Evolutionary conservation across 1,140 invertebrate species (phyloP).

Genomic region (Sitobion miscanthi): DNA sequence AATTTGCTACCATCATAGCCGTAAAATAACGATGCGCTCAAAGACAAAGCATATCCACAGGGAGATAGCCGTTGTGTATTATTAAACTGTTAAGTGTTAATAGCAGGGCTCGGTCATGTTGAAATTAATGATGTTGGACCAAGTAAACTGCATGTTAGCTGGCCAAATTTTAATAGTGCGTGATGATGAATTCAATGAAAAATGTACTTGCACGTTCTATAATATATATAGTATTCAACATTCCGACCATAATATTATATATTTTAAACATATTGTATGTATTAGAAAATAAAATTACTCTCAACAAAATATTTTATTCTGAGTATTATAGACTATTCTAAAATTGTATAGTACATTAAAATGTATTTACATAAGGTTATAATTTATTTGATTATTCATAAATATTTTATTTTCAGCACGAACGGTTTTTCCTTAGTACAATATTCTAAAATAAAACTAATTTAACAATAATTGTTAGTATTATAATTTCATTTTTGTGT

Average conservation of each 20-base stretch:
- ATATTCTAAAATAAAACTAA: neutral
- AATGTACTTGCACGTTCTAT: neutral
- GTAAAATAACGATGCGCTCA: neutral
- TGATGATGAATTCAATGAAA: constrained; percentile 11
- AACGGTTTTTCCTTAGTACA: neutral
- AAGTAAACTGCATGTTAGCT: neutral
- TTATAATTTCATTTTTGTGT: neutral
- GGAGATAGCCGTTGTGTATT: neutral
- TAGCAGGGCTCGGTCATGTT: neutral
- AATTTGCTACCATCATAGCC: neutral
- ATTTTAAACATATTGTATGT: neutral
- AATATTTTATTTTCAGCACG: neutral
- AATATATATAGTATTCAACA: neutral
- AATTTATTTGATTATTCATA: neutral
- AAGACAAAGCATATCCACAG: constrained; percentile 5
- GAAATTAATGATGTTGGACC: constrained; percentile 21
- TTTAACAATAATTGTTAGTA: neutral
- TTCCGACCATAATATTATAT: neutral
- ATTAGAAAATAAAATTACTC: neutral
- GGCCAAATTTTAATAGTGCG: constrained; percentile 12
- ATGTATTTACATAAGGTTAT: no score
- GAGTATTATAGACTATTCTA: neutral
- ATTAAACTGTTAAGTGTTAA: constrained; percentile 35
- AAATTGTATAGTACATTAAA: neutral
- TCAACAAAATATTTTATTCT: neutral